Evolutionary conservation across 2,113 vertebrate genomes (phyloP).

Genomic region (Motacilla alba): DNA sequence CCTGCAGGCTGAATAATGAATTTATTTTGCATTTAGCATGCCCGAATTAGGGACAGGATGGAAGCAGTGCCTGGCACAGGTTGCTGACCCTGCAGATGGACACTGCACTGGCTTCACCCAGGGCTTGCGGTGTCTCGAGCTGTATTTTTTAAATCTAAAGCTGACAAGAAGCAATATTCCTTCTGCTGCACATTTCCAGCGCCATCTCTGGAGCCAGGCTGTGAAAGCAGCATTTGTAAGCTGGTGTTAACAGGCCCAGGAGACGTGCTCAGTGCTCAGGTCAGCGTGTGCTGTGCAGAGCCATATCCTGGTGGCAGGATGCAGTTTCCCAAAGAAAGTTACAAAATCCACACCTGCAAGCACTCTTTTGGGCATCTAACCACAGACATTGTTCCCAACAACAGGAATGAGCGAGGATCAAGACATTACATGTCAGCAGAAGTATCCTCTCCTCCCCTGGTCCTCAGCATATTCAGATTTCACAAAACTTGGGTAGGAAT

Average conservation of each 20-base stretch:
- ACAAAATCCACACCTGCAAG: not conserved
- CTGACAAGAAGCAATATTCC: slow-evolving; percentile 24
- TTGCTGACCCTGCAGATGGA: not conserved
- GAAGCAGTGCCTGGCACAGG: not conserved
- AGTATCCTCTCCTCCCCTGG: slow-evolving; percentile 3
- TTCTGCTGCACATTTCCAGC: not conserved
- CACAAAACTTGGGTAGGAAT: slow-evolving; percentile 50
- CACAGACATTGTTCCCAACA: slow-evolving; percentile 15
- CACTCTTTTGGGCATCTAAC: slow-evolving; percentile 9
- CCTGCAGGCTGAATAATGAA: not conserved
- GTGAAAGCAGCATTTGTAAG: slow-evolving; percentile 1
- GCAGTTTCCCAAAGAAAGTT: slow-evolving; percentile 8
- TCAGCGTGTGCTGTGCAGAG: not conserved
- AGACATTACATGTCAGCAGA: slow-evolving; percentile 51
- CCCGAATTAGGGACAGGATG: not conserved
- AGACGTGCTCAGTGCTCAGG: not conserved
- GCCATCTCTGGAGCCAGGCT: not conserved
- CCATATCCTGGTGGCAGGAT: not conserved
- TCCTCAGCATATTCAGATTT: slow-evolving; percentile 24
- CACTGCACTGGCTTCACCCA: not conserved
- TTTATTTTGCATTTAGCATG: not conserved
- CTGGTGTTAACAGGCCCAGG: not conserved
- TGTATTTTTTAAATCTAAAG: not conserved
- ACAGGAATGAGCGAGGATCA: slow-evolving; percentile 22
- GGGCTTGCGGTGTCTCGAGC: not conserved